Base-by-base conservation (phyloP, 2,113 vertebrate species). In the Siphamia tubifer region DNA sequence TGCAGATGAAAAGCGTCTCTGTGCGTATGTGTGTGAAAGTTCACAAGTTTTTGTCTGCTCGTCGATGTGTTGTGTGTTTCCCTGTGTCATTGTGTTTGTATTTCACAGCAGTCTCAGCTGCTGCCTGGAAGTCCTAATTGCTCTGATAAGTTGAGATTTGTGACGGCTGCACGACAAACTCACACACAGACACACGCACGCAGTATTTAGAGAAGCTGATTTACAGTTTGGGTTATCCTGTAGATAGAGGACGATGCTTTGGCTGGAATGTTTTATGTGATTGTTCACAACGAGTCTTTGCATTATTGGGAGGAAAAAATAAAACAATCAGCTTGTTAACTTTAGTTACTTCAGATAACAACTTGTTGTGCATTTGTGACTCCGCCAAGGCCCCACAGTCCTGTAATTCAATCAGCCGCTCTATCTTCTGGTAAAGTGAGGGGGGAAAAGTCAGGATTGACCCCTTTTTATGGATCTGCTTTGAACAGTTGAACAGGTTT, bases 61-160 rank as follows among this genome's bases (percentile, higher is more conserved):
- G 1, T n/a, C 13, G 27, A 12, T 19, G 20, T 44, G 24, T 32
- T 38, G 35, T 34, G 55, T 43, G 2, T 56, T 13, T 54, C 13
- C 19, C n/a, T 28, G 8, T 21, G 16, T 45, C 12, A 7, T 16
- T 65, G 51, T 62, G 62, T 76, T 28, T 73, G 56, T 19, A 6
- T 68, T 52, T 38, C 51, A 28, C 77, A 58, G 74, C 17, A 57
- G 70, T 63, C 5, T 4, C 35, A 9, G 38, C 38, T 9, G 51
- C 61, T 34, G 56, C 69, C 79, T 68, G 52, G 43, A 72, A 53
- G 74, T 77, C 53, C 7, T 74, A 54, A 76, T 51, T 55, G 17
- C 44, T 44, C 38, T 61, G 69, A 75, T 69, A 72, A 74, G 55
- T 74, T 15, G 30, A 60, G 76, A 72, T 72, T 66, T 54, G 17